Evolutionary conservation across 1,140 invertebrate species (phyloP), one percentile per base, ranked within the genome.

Genomic region (Rhagoletis zephyria): DNA sequence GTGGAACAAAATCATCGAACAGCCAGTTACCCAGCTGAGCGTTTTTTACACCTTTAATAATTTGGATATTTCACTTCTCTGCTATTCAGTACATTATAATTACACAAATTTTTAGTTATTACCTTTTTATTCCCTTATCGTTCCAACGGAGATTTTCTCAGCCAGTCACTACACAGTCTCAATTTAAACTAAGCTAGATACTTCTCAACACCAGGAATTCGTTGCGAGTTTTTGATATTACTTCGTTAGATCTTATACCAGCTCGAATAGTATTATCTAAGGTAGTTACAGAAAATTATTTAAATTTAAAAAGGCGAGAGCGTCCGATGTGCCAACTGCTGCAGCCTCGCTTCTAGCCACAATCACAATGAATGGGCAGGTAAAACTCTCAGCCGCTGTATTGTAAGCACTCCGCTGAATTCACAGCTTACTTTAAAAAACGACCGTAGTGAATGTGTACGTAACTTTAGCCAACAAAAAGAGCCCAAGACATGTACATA

Each of bases 361-460:
- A 81, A 81, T 81, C 48, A 81, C 74, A 85, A 87, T 87, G 87
- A 87, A 87, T 87, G 87, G 87, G 77, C 87, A 87, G 81, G 87
- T 85, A 87, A 87, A 65, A 85, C 56, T 65, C 61, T 65, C 77
- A 85, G 63, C 67, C 63, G 51, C 64, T 59, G 48, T 16, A 59
- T 81, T 67, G 87, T 87, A 67, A 85, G 65, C 85, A 40, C n/a
- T 67, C 67, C 85, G 87, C 87, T 87, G 87, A 87, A 87, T 87
- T 70, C 16, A 77, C 40, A 65, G 59, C 1, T 40, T 59, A 60
- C 67, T 61, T 30, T 59, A 42, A 12, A 40, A 67, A 87, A 87
- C 87, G 81, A 85, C 87, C 77, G 40, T 19, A 87, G 61, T 61
- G n/a, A 56, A 48, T 74, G 48, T 81, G 48, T 56, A 51, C 74